Evolutionary conservation across 2,797 vertebrate genomes (phyloP), one percentile per base, ranked within the genome.

Genomic region (Balearica regulorum): DNA sequence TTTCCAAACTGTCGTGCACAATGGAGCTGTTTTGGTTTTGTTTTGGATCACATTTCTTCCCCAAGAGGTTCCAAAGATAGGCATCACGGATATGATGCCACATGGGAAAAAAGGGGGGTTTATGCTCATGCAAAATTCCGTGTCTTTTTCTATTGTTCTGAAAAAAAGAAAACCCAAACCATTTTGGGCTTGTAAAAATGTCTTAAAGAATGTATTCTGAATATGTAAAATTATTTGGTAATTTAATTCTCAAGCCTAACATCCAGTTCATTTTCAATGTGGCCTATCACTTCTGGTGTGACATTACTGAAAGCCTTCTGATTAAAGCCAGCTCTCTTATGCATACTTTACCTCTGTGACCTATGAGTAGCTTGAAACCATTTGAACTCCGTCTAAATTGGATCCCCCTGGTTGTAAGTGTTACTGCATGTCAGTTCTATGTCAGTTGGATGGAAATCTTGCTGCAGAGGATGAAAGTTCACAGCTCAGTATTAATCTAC

Each of bases 371-470:
- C 90, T 96, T 92, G 96, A 95, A 97, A 96, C 70, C 81, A 96
- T 96, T 93, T 96, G 95, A 96, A 95, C 90, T 92, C 72, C 19
- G 64, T 97, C 94, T 97, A 90, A 96, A 94, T 87, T 93, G 92
- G 87, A 97, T 96, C 91, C 79, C 90, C 85, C 81, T 95, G 93
- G 91, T 89, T 97, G 87, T 95, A 94, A 68, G 92, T 68, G 51
- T 97, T 93, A 94, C 96, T 95, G 76, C 83, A 48, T 97, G 93
- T 94, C 95, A 97, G 69, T 96, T 96, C 95, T 95, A 33, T 95
- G 90, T 90, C 95, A 97, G 94, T 92, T 96, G 96, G 95, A 97
- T 95, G 93, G 87, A 96, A 97, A 96, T 87, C 93, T 96, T 92
- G 66, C 82, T 89, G 80, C 91, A 88, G 66, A 97, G 83, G 91